phyloP scores from a whole-genome alignment of 2,797 vertebrate species.

The Steatocranus sp. region DNA sequence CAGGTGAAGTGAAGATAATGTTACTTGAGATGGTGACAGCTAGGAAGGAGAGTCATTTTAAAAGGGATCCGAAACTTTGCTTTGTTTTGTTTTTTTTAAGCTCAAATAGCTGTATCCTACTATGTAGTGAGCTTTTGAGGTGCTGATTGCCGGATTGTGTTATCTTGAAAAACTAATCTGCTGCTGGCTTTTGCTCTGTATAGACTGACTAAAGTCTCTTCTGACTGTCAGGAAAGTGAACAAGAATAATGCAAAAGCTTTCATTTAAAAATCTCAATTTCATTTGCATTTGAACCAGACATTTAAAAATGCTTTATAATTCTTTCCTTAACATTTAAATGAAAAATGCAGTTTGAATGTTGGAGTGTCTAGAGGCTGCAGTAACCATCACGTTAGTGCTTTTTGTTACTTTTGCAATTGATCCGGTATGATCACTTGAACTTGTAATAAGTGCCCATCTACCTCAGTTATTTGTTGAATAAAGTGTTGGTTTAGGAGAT shows the following conservation, averaged over 20 bases:
- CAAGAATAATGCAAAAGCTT: not conserved
- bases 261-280: not conserved
- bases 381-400: not conserved
- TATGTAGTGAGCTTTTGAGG: not conserved
- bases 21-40: not conserved
- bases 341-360: not conserved
- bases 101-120: not conserved
- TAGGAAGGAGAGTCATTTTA: not conserved
- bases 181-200: not conserved
- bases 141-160: not conserved
- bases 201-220: not conserved
- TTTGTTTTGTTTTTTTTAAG: not conserved
- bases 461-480: not conserved
- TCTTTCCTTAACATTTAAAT: not conserved
- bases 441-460: not conserved
- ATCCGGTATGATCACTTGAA: not conserved
- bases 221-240: not conserved
- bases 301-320: not conserved
- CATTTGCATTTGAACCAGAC: not conserved
- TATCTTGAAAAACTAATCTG: not conserved
- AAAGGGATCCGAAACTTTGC: not conserved
- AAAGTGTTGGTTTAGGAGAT: not conserved
- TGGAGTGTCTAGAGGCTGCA: not conserved
- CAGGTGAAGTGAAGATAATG: not conserved
- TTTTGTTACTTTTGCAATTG: not conserved